A percentile compares a stretch with the other conserved stretches of the same genome.
Evolutionary conservation across 2,888 invertebrate genomes (phyloP).

Genomic region (Cabera pusaria): DNA sequence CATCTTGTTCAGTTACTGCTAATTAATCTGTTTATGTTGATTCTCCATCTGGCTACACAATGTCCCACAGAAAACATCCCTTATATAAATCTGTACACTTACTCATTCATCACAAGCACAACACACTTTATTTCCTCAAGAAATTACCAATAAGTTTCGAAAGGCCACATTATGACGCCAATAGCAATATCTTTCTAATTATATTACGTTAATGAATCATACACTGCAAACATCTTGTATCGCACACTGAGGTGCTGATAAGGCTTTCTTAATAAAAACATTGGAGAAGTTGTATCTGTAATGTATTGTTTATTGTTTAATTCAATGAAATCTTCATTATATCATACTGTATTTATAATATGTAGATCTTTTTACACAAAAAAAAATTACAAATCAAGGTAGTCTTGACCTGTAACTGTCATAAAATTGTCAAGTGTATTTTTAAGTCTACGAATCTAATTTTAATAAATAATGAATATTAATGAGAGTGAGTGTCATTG

Average conservation of each 20-base stretch:
- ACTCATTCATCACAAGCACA: too few species aligned
- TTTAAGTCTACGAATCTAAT: conserved; percentile 38
- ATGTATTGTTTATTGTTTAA: conserved; percentile 38
- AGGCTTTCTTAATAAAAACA: conserved; percentile 57
- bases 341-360: conserved; percentile 2
- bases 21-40: too few species aligned
- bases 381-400: conserved; percentile 51
- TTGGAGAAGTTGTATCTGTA: conserved; percentile 37
- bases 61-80: too few species aligned
- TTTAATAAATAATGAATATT: conserved; percentile 46
- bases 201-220: conserved; percentile 50
- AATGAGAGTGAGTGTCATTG: conserved; percentile 34
- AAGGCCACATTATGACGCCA: conserved; percentile 15
- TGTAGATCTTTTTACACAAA: conserved; percentile 1
- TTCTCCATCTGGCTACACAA: too few species aligned
- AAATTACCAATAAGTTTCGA: too few species aligned
- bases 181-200: conserved; percentile 26
- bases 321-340: conserved; percentile 16
- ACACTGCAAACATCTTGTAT: conserved; percentile 50
- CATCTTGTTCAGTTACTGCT: too few species aligned
- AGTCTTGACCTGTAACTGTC: conserved; percentile 51
- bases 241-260: conserved; percentile 55
- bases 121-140: too few species aligned
- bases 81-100: too few species aligned
- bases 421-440: conserved; percentile 62